phyloP scores from a whole-genome alignment of 2,797 vertebrate species.

The Sciurus vulgaris region DNA sequence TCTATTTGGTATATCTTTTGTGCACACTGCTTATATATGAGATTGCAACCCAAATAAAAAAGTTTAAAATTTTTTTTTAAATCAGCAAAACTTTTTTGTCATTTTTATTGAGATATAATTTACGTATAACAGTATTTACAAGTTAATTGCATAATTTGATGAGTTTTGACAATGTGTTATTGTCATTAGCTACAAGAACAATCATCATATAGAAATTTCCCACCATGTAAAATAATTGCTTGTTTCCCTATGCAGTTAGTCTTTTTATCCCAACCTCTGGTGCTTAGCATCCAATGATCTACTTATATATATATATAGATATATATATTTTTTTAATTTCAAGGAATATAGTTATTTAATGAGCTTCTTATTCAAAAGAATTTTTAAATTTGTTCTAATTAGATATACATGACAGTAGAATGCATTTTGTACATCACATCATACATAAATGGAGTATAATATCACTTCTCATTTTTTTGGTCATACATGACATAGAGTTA shows the following conservation, averaged over 20 bases:
- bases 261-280: neutral
- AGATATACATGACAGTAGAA: too few species aligned
- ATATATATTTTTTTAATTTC: too few species aligned
- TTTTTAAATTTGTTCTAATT: too few species aligned
- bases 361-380: too few species aligned
- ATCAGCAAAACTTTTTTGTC: neutral
- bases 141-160: neutral
- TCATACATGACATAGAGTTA: too few species aligned
- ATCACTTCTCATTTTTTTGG: too few species aligned
- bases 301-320: too few species aligned
- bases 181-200: neutral
- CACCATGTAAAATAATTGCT: neutral
- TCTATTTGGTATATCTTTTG: neutral
- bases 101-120: neutral
- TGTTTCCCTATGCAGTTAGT: neutral
- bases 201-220: neutral
- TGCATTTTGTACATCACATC: too few species aligned
- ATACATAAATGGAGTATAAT: too few species aligned
- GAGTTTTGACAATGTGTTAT: neutral
- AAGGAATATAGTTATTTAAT: too few species aligned
- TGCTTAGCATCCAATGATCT: too few species aligned
- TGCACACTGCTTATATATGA: constrained; percentile 12
- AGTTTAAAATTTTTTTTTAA: too few species aligned
- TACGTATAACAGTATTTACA: neutral
- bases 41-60: neutral